Evolutionary conservation across 2,113 vertebrate species (phyloP), one percentile per base, ranked within the genome.

Genomic region (Osmerus eperlanus): DNA sequence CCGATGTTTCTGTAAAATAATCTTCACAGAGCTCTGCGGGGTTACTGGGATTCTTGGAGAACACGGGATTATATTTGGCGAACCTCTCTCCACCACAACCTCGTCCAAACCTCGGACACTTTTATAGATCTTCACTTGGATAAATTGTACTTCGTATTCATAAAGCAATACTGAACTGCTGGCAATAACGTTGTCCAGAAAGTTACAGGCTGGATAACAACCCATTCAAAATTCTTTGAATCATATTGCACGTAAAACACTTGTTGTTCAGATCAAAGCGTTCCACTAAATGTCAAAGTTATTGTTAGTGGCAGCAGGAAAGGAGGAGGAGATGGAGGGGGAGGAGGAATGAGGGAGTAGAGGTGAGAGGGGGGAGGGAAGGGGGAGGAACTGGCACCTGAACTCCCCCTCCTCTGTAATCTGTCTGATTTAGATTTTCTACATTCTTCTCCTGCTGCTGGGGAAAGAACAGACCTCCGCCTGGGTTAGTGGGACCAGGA

Each of bases 241-340:
- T 15, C 61, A 68, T 78, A 36, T 68, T 25, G 25, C 15, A 65
- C 58, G 73, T 63, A n/a, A 76, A 60, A n/a, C 61, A 66, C 5
- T 5, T 53, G 21, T 68, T 62, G 61, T 68, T 74, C 21, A 65
- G 55, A 85, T 78, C 29, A 75, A 78, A 81, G 55, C 1, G 16
- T 54, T 12, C 18, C 0, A 0, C 23, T 25, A 74, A 69, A 77
- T 56, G 64, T 75, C 71, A 75, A 29, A 60, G 28, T 65, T 68
- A 67, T 71, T 23, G 78, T 78, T 32, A 81, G 56, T 77, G 78
- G 53, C 64, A 68, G 41, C 19, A 41, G 65, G 76, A 76, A 61
- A 67, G 41, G 65, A 47, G 41, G 41, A 47, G 25, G 25, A 28
- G 25, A 28, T 28, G 25, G 25, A 28, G 41, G 65, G 76, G 74